Evolutionary conservation across 2,113 vertebrate genomes (phyloP).

Genomic region (Tupaia tana): DNA sequence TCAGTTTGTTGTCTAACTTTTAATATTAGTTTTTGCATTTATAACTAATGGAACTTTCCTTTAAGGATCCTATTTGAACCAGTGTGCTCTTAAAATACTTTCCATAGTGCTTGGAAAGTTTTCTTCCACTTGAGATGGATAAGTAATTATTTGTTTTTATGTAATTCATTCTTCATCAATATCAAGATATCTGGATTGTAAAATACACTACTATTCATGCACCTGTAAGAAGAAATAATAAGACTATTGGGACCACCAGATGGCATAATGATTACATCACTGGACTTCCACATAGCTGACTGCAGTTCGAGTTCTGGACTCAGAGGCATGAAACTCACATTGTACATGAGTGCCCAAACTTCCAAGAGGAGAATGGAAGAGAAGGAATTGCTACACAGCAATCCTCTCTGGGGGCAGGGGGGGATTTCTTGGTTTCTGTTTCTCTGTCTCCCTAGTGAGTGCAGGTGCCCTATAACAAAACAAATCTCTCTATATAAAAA

Average conservation of each 20-base stretch:
- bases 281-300: too few species aligned
- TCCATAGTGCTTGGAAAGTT: not conserved
- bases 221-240: not conserved
- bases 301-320: too few species aligned
- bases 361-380: too few species aligned
- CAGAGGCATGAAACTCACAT: too few species aligned
- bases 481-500: not conserved
- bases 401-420: too few species aligned
- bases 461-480: too few species aligned
- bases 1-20: not conserved
- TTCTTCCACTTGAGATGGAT: not conserved
- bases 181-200: not conserved
- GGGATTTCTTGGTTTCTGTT: too few species aligned
- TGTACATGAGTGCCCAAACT: too few species aligned
- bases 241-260: too few species aligned
- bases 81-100: not conserved
- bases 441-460: too few species aligned
- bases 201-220: not conserved
- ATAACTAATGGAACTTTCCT: not conserved
- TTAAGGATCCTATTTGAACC: not conserved
- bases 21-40: not conserved
- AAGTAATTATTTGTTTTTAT: not conserved
- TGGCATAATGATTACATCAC: too few species aligned
- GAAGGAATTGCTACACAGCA: too few species aligned
- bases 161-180: not conserved